These are phyloP conservation scores for Spea hammondii DNA, from an alignment of 2,797 vertebrate genomes.

Conservation along the genomic window DNA sequence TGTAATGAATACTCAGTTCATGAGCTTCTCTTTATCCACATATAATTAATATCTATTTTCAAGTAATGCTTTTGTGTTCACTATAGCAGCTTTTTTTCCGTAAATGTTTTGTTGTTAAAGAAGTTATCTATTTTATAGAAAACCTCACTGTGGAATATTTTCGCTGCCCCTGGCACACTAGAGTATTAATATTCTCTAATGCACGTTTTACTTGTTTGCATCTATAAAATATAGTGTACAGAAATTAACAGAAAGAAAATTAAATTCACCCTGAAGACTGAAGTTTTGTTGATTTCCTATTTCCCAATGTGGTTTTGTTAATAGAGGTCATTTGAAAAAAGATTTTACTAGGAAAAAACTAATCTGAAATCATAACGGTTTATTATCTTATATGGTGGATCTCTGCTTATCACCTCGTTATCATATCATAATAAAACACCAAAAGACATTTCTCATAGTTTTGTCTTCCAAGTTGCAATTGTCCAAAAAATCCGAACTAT, in stretches of 20 bases:
- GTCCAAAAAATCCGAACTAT: no score
- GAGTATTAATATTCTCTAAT: constrained; percentile 51
- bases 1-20: constrained; percentile 13
- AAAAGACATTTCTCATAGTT: constrained; percentile 26
- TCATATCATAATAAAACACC: constrained; percentile 39
- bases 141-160: constrained; percentile 35
- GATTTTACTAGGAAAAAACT: constrained; percentile 56
- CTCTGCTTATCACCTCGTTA: constrained; percentile 54
- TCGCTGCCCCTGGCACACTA: constrained; percentile 40
- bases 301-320: constrained; percentile 53
- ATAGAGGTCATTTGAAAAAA: constrained; percentile 56
- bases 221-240: constrained; percentile 46
- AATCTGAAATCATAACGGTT: constrained; percentile 53
- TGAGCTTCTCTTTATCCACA: constrained; percentile 1
- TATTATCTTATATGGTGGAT: constrained; percentile 54
- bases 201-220: constrained; percentile 48
- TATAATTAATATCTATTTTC: constrained; percentile 15
- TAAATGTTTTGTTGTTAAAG: constrained; percentile 28
- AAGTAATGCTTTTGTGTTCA: no score
- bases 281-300: neutral
- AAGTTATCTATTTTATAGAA: constrained; percentile 44
- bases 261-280: constrained; percentile 45
- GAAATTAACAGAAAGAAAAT: constrained; percentile 52
- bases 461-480: neutral
- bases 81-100: constrained; percentile 6